Conservation (phyloP, 2,113 vertebrate species). For the Notothenia coriiceps region DNA sequence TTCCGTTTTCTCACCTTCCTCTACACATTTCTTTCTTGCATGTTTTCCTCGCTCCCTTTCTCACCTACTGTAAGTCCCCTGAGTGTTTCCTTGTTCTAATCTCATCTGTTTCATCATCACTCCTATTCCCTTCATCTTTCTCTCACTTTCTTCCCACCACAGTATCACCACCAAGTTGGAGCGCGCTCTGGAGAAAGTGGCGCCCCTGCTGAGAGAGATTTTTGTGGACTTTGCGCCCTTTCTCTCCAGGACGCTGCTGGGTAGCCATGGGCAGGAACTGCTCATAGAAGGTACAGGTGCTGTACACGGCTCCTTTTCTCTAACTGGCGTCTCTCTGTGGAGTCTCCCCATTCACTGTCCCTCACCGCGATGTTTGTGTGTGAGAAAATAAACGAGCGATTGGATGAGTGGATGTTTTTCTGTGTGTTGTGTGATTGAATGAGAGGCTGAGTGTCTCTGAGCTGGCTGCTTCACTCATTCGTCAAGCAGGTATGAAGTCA, state of each 20-base stretch:
- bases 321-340: slow-evolving; percentile 85
- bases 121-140: slow-evolving; percentile 24
- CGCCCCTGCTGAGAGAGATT: slow-evolving; percentile 97
- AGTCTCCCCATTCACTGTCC: slow-evolving; percentile 79
- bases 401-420: not conserved
- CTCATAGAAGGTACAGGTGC: slow-evolving; percentile 99
- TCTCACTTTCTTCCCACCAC: slow-evolving; percentile 36
- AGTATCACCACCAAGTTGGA: slow-evolving; percentile 99
- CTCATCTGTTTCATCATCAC: slow-evolving; percentile 24
- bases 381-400: not conserved
- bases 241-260: slow-evolving; percentile 95
- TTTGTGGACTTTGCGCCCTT: slow-evolving; percentile 99
- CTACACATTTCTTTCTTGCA: slow-evolving; percentile 18
- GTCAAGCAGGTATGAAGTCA: slow-evolving; percentile 77
- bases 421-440: slow-evolving; percentile 20
- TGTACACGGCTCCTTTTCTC: slow-evolving; percentile 84
- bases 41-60: slow-evolving; percentile 14
- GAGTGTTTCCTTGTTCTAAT: not conserved
- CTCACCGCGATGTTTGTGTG: slow-evolving; percentile 60
- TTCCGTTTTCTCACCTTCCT: slow-evolving; percentile 12
- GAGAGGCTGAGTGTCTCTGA: slow-evolving; percentile 52
- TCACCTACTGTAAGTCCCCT: not conserved
- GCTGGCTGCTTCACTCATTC: slow-evolving; percentile 80
- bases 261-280: slow-evolving; percentile 99
- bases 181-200: slow-evolving; percentile 98